Base-by-base conservation (phyloP, 2,797 vertebrate genomes). In the Aeoliscus strigatus region DNA sequence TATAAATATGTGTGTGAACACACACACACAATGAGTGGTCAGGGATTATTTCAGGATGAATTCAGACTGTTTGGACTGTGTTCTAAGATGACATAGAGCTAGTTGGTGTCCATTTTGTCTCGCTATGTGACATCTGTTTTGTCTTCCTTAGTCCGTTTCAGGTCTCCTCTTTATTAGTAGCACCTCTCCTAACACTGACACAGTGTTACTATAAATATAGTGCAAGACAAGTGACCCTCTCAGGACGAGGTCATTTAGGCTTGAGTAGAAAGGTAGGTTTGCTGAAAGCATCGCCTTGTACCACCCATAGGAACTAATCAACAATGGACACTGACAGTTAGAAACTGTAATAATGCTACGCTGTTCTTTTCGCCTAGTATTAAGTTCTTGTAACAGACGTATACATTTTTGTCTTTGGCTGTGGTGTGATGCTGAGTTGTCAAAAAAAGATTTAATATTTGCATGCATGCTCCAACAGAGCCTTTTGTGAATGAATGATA, bases 401-500 rank as follows among this genome's bases (percentile, higher is more conserved):
- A 85, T 78, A 83, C 65, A 84, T 70, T 84, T 84, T 76, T 79
- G 84, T 88, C 84, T 75, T 77, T 88, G 85, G 79, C 86, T 82
- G 85, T 88, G 79, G 79, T 73, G 85, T 86, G 81, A 88, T 79
- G 81, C 82, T 80, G 75, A 87, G 72, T 80, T 27, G 79, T 87
- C 76, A 81, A 72, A n/a, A n/a, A n/a, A 66, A 73, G 66, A 84
- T 76, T 80, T 83, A 83, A 84, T 82, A 86, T 77, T 83, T 87
- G 86, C 86, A 88, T 89, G 86, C 85, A 77, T 75, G 83, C 83
- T 87, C 79, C 66, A 54, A 79, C 83, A 79, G 80, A 86, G 82
- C 85, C 73, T 77, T 86, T 79, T 79, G 82, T 84, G 82, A 83
- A 83, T 84, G 86, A 82, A 86, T 84, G 84, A 86, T 65, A 65